A percentile compares a stretch with the other conserved stretches of the same genome.
Evolutionary conservation across 2,113 vertebrate genomes (phyloP).

Genomic region (Odontophorus gujanensis): DNA sequence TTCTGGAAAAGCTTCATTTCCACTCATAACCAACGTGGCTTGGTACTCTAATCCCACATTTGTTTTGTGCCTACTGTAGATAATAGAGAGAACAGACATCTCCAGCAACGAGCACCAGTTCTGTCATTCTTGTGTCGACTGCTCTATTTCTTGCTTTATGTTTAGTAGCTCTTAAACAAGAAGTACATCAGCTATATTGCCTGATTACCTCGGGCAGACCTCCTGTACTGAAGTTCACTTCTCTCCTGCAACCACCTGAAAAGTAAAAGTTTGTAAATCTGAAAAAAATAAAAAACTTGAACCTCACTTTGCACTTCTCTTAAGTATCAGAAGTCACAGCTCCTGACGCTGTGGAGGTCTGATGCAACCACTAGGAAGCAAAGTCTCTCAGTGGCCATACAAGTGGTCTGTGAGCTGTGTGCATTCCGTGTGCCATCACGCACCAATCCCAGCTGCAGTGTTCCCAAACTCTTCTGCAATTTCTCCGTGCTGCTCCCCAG

Average conservation of each 20-base stretch:
- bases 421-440: background rate
- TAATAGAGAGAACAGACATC: background rate
- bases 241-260: background rate
- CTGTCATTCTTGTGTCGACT: background rate
- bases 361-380: background rate
- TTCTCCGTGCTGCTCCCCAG: background rate
- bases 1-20: background rate
- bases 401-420: background rate
- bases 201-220: background rate
- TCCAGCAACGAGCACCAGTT: background rate
- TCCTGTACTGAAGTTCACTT: background rate
- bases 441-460: fast-evolving
- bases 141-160: background rate
- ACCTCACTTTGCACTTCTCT: background rate
- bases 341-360: background rate
- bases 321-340: background rate
- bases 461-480: background rate
- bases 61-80: background rate
- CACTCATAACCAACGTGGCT: background rate
- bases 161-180: background rate
- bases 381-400: background rate
- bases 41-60: background rate
- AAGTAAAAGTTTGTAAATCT: background rate
- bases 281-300: background rate
- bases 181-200: background rate